Evolutionary conservation across 2,888 invertebrate species (phyloP).

Genomic region (Torymus aiolomorphi): DNA sequence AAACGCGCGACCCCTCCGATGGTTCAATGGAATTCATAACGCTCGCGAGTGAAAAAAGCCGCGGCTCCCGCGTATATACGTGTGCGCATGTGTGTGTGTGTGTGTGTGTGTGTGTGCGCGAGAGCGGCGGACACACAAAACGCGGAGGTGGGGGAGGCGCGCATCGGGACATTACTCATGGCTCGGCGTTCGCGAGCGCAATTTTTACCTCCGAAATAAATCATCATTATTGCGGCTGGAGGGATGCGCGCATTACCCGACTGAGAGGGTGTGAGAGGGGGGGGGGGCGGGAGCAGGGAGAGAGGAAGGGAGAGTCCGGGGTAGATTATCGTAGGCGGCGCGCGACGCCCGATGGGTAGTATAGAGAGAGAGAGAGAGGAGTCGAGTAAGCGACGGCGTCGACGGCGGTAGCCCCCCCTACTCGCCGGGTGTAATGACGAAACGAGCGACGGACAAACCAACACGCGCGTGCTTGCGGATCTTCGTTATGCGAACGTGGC

Average conservation of each 20-base stretch:
- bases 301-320: constrained; percentile 56
- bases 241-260: constrained; percentile 71
- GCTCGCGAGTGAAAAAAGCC: constrained; percentile 69
- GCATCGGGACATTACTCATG: constrained; percentile 78
- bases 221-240: constrained; percentile 79
- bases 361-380: not conserved
- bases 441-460: constrained; percentile 22
- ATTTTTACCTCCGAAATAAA: constrained; percentile 79
- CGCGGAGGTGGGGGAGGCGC: constrained; percentile 55
- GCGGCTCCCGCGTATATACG: constrained; percentile 5
- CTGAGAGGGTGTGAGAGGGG: constrained; percentile 15
- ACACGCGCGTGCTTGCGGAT: constrained; percentile 4
- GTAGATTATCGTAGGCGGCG: constrained; percentile 71
- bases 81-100: not conserved
- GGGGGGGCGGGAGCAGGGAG: not conserved
- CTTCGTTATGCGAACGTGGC: constrained; percentile 26
- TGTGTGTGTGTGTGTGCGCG: not conserved
- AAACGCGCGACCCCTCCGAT: constrained; percentile 61
- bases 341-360: constrained; percentile 34
- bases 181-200: constrained; percentile 77
- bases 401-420: constrained; percentile 7
- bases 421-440: constrained; percentile 31
- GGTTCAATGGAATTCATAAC: constrained; percentile 73
- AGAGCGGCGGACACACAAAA: constrained; percentile 25
- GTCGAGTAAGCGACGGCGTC: not conserved